These are phyloP conservation scores for Rafetus swinhoei DNA, from an alignment of 2,113 vertebrate species.

Conservation along the genomic window DNA sequence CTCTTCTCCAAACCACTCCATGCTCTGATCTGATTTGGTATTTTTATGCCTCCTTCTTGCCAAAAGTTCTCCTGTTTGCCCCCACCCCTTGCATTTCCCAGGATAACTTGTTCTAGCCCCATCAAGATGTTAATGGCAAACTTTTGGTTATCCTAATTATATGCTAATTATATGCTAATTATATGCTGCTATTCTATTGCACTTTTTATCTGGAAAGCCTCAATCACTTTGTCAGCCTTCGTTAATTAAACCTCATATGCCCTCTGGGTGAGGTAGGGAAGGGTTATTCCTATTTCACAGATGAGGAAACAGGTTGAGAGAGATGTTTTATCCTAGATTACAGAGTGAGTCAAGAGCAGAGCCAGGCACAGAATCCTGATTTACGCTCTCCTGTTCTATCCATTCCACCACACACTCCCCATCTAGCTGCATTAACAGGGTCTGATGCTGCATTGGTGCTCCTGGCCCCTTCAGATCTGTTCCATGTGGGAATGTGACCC, in stretches of 20 bases:
- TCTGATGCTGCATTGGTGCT: neutral
- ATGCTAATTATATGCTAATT: neutral
- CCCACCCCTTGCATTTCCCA: neutral
- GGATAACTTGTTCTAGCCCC: neutral
- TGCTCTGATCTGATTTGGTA: neutral
- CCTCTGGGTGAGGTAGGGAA: neutral
- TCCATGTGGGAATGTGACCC: neutral
- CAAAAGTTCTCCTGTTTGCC: neutral
- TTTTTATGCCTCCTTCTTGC: neutral
- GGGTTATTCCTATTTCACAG: neutral
- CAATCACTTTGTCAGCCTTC: neutral
- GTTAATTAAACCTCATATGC: neutral
- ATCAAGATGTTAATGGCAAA: neutral
- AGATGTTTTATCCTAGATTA: neutral
- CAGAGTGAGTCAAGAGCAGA: neutral
- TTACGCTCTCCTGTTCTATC: neutral
- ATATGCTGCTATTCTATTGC: neutral
- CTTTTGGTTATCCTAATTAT: neutral
- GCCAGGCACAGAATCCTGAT: neutral
- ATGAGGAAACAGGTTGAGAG: neutral
- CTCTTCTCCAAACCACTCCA: neutral
- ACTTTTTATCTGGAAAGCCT: neutral
- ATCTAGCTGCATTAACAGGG: neutral
- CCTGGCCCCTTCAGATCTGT: neutral
- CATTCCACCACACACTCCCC: neutral